These are phyloP conservation scores for Odontamblyopus rebecca DNA, from an alignment of 2,797 vertebrate genomes.

Conservation along the genomic window DNA sequence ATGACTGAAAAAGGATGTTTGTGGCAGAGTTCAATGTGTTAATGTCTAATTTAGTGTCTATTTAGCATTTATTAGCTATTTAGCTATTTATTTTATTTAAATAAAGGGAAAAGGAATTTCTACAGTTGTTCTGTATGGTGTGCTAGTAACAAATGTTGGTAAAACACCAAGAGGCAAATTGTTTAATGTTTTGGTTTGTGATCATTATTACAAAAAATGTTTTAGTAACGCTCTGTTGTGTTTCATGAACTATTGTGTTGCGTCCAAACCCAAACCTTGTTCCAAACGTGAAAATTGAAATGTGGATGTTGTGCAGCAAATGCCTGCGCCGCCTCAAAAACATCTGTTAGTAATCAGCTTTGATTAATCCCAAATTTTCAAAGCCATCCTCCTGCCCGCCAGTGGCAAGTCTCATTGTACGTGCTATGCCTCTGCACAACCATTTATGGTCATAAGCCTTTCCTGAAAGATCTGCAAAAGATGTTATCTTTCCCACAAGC, in stretches of 20 bases:
- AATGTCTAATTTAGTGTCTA: too few species aligned
- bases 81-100: not conserved
- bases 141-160: not conserved
- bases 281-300: not conserved
- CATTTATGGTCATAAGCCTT: slow-evolving; percentile 50
- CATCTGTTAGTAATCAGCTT: slow-evolving; percentile 52
- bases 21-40: too few species aligned
- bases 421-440: slow-evolving; percentile 23
- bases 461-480: slow-evolving; percentile 36
- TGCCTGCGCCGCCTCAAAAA: slow-evolving; percentile 28
- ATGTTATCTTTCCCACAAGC: slow-evolving; percentile 42
- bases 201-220: not conserved
- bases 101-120: not conserved
- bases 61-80: not conserved
- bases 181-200: not conserved
- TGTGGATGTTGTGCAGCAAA: slow-evolving; percentile 22
- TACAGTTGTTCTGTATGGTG: not conserved
- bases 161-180: not conserved
- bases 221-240: not conserved
- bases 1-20: too few species aligned
- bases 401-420: slow-evolving; percentile 27
- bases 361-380: slow-evolving; percentile 60
- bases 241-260: not conserved
- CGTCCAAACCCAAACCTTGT: not conserved
- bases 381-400: slow-evolving; percentile 23